These are phyloP conservation scores for Belonocnema kinseyi DNA, from an alignment of 1,140 invertebrate species.

Conservation along the genomic window DNA sequence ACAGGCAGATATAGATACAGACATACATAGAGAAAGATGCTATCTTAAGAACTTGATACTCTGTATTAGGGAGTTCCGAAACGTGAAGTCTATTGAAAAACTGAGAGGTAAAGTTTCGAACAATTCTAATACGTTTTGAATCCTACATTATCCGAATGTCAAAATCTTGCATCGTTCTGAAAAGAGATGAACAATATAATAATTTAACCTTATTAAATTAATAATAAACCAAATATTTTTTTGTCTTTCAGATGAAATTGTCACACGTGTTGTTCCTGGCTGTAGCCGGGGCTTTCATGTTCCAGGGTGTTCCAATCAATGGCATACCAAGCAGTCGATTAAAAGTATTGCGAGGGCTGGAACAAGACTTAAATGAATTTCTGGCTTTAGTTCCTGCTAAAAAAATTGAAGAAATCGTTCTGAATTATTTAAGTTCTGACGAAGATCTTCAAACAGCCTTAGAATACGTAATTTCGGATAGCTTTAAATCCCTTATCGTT, in stretches of 20 bases:
- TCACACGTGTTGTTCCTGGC: conserved; percentile 38
- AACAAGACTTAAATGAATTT: conserved; percentile 45
- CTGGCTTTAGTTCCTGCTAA: conserved; percentile 38
- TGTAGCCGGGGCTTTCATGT: conserved; percentile 3
- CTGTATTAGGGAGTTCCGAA: too few species aligned
- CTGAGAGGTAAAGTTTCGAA: too few species aligned
- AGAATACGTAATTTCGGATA: conserved; percentile 44
- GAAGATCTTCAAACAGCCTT: conserved; percentile 47
- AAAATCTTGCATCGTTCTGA: too few species aligned
- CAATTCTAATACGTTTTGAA: too few species aligned
- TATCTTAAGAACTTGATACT: too few species aligned
- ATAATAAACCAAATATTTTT: background rate
- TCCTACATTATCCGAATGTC: too few species aligned
- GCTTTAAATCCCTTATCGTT: conserved; percentile 44
- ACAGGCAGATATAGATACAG: too few species aligned
- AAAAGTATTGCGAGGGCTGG: background rate
- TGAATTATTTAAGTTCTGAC: conserved; percentile 52
- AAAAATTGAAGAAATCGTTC: conserved; percentile 43
- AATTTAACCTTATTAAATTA: too few species aligned
- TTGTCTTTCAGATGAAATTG: conserved; percentile 46
- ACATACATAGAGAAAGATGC: too few species aligned
- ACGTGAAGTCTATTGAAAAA: too few species aligned
- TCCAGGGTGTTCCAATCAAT: conserved; percentile 12
- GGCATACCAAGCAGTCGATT: background rate
- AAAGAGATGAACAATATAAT: too few species aligned